phyloP scores from a whole-genome alignment of 1,140 invertebrate genomes.

The Bathynomus jamesi region DNA sequence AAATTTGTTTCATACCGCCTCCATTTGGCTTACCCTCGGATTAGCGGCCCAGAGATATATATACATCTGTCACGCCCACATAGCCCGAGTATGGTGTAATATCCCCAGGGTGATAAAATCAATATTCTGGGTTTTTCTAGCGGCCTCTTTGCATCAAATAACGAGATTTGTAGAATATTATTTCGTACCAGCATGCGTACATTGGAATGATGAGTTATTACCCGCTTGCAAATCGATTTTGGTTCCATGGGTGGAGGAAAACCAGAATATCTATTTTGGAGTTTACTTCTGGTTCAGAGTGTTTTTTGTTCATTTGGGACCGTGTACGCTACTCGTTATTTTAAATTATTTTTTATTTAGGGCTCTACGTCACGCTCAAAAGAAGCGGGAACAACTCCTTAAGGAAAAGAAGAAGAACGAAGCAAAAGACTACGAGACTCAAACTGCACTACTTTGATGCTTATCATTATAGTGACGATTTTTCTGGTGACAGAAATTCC shows the following conservation, averaged over 20 bases:
- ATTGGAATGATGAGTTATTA: conserved; percentile 38
- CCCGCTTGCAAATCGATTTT: conserved; percentile 40
- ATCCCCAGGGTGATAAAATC: conserved; percentile 69
- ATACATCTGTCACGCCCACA: conserved; percentile 80
- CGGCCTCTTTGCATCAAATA: conserved; percentile 68
- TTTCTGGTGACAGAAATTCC: conserved; percentile 87
- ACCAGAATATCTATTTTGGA: conserved; percentile 64
- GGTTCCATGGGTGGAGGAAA: conserved; percentile 57
- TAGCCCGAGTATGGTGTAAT: conserved; percentile 77
- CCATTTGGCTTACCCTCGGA: conserved; percentile 80
- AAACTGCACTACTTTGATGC: conserved; percentile 88
- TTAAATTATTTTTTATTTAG: conserved; percentile 79
- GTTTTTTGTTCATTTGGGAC: conserved; percentile 80
- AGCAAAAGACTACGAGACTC: conserved; percentile 60
- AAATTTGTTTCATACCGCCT: conserved; percentile 80
- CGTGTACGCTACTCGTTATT: conserved; percentile 78
- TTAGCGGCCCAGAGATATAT: conserved; percentile 83
- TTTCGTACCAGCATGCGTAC: conserved; percentile 52
- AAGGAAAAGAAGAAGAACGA: conserved; percentile 61
- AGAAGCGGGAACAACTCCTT: conserved; percentile 66
- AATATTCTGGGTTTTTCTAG: conserved; percentile 62
- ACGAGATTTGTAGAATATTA: conserved; percentile 61
- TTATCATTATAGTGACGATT: conserved; percentile 88
- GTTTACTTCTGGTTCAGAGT: conserved; percentile 77
- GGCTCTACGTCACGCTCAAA: conserved; percentile 72